Evolutionary conservation across 2,888 invertebrate species (phyloP), one percentile per base, ranked within the genome.

Genomic region (Sinodicranocentrus sp.): DNA sequence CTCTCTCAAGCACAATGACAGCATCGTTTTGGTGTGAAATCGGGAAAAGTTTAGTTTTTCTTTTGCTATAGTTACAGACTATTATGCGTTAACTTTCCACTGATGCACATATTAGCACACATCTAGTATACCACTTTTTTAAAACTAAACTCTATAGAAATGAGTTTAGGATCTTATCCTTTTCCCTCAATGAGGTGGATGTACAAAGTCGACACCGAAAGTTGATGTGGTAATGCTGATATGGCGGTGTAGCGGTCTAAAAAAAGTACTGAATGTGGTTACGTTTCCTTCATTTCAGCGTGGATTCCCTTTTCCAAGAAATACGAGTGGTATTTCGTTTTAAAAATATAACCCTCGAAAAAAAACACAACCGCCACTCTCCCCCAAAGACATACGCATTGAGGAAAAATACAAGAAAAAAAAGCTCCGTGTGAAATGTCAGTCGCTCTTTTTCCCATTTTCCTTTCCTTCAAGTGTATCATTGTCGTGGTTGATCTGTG

Each of bases 351-450:
- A n/a, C n/a, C n/a, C n/a, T n/a, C n/a, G n/a, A n/a, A n/a, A n/a
- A 33, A 33, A 33, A 6, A 33, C 10, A 33, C 33, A 10, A 33
- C 33, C 33, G 33, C 33, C 33, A 10, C 33, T n/a, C n/a, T 3
- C 33, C 33, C 5, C 33, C 33, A 33, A 33, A 3, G 33, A 6
- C 33, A 3, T 33, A 33, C 10, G 10, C 33, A 33, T 33, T 33
- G 10, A n/a, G n/a, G n/a, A n/a, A n/a, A n/a, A n/a, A n/a, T 10
- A 33, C 33, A 54, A 33, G 48, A 65, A 33, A 48, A 48, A 57
- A 77, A 77, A 77, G 77, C 57, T 77, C 43, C 67, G 77, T 77
- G 77, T 77, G 77, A 77, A 77, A 68, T 44, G 44, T 77, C 43
- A 52, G 44, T n/a, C 39, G 48, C 33, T 21, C 33, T 39, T 39